Conservation (phyloP, 2,113 vertebrate genomes). For the Aptenodytes forsteri region DNA sequence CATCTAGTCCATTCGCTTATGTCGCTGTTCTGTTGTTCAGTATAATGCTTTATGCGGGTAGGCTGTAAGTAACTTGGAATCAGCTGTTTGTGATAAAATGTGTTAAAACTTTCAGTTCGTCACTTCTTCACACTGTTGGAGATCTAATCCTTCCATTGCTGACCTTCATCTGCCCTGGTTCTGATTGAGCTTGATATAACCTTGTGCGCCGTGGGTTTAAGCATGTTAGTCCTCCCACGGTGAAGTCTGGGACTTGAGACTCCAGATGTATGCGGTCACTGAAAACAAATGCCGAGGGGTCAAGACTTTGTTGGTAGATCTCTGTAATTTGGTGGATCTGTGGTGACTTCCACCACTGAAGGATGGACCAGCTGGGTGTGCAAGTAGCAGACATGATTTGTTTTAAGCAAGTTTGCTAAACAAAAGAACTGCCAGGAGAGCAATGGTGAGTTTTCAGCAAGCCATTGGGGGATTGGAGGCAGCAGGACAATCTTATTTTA, state of each 20-base stretch:
- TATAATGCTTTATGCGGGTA: rapidly evolving
- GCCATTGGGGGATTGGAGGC: not conserved
- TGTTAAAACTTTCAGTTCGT: not conserved
- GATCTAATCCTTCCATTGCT: not conserved
- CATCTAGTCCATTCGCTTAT: not conserved
- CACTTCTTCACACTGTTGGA: rapidly evolving
- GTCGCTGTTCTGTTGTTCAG: not conserved
- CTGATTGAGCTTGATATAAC: not conserved
- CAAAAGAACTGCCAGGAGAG: not conserved
- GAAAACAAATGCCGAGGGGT: not conserved
- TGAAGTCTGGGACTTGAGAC: not conserved
- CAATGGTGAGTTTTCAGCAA: not conserved
- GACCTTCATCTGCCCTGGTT: rapidly evolving
- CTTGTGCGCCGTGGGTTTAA: rapidly evolving
- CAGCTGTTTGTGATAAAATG: not conserved
- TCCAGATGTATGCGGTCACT: not conserved
- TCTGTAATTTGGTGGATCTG: rapidly evolving
- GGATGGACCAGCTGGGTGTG: not conserved
- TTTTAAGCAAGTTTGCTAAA: not conserved
- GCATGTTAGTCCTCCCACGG: rapidly evolving
- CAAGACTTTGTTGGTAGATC: not conserved
- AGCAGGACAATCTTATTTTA: not conserved
- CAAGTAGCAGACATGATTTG: not conserved
- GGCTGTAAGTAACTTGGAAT: not conserved
- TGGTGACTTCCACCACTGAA: not conserved